Base-by-base conservation (phyloP, 2,113 vertebrate species). In the Oreochromis tanganicae region DNA sequence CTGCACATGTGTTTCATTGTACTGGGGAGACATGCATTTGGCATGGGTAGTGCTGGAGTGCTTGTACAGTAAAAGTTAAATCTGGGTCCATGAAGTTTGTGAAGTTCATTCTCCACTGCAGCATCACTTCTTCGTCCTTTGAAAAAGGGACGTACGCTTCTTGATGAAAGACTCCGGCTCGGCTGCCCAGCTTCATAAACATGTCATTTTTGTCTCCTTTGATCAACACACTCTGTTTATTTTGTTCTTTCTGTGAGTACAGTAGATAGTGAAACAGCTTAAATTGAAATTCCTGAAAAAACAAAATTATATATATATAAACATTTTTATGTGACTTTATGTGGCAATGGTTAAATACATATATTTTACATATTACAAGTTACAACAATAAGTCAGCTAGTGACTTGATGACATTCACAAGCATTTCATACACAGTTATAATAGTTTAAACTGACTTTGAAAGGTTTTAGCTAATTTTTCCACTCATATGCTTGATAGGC, bases 251-350 rank as follows among this genome's bases (percentile, higher is more conserved):
- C 52, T 92, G 85, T 83, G 83, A 93, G 85, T 96, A 96, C 95
- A 96, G 95, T 96, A 95, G 95, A 95, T 91, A 91, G 90, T 95
- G 85, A 91, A 89, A 81, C 90, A 87, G 86, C 90, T 91, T 92
- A 88, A 71, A 94, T 68, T 85, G 81, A 29, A 80, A 89, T 87
- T 92, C 93, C 91, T 95, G 90, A 95, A 32, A 95, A 94, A 90
- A 94, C 80, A 85, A 85, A 85, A 79, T 78, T 82, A 85, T 89
- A 86, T 5, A 41, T 3, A 61, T 1, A 71, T 83, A 73, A 78
- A 73, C 82, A 48, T 71, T 85, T 91, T 82, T 89, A 87, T 46
- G 90, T 90, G 91, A 80, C 87, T 90, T 91, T 89, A 91, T 34
- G 24, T 91, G 81, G 81, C 79, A 89, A 87, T 68, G 92, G 75